Evolutionary conservation across 2,113 vertebrate genomes (phyloP).

Genomic region (Sula dactylatra): DNA sequence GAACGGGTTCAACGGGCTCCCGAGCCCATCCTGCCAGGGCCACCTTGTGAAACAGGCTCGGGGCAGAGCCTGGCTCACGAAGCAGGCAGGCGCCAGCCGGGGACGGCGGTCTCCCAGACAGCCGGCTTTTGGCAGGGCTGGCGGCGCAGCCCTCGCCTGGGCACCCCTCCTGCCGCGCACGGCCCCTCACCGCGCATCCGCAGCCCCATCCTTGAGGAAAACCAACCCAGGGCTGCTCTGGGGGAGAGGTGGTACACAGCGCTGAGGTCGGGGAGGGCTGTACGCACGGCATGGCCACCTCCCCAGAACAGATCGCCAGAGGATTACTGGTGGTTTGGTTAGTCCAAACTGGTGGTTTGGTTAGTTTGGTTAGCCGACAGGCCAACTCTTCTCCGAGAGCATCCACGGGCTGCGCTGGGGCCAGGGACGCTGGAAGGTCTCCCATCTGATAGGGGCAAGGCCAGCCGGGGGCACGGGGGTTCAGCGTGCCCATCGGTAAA

Average conservation of each 20-base stretch:
- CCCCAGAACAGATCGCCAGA: not conserved
- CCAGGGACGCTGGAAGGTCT: not conserved
- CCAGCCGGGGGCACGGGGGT: not conserved
- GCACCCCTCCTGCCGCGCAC: rapidly evolving
- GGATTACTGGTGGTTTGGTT: not conserved
- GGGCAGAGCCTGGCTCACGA: not conserved
- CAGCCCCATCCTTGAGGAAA: not conserved
- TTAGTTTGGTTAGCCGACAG: too few relatives aligned
- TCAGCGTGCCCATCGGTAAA: not conserved
- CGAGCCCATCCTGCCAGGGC: rapidly evolving
- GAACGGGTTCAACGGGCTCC: slow-evolving; percentile 4
- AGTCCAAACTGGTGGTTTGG: rapidly evolving
- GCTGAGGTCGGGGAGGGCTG: not conserved
- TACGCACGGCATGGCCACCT: not conserved
- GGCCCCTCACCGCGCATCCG: rapidly evolving
- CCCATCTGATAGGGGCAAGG: not conserved
- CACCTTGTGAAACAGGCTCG: not conserved
- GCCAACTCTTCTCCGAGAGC: not conserved
- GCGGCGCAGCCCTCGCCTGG: rapidly evolving
- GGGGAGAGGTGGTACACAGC: rapidly evolving
- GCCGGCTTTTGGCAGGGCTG: not conserved
- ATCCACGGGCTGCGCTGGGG: not conserved
- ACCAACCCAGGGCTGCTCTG: not conserved
- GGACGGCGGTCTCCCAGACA: not conserved
- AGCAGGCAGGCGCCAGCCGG: not conserved